Conservation (phyloP, 2,797 vertebrate genomes). For the Danio jaintianensis region DNA sequence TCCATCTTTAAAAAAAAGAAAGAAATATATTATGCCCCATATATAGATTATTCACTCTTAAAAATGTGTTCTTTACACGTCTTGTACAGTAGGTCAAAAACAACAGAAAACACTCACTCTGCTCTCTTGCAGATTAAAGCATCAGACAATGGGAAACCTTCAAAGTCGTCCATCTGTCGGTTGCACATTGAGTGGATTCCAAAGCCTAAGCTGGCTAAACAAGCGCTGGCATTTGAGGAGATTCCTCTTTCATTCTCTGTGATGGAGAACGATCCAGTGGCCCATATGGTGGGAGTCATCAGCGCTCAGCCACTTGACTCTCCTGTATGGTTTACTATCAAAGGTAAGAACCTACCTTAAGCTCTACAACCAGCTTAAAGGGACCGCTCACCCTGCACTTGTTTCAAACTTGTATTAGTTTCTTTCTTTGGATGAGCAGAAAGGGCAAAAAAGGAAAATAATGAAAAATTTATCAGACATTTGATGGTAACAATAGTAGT, state of each 20-base stretch:
- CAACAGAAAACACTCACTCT: constrained; percentile 9
- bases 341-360: constrained; percentile 70
- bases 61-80: neutral
- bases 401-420: neutral
- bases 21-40: neutral
- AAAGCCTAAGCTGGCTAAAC: constrained; percentile 76
- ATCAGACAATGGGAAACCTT: constrained; percentile 86
- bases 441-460: neutral
- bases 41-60: neutral
- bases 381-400: neutral
- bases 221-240: constrained; percentile 83
- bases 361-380: constrained; percentile 7
- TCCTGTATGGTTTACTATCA: constrained; percentile 88
- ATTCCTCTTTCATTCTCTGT: constrained; percentile 82
- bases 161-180: constrained; percentile 83
- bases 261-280: constrained; percentile 86
- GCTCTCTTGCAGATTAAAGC: constrained; percentile 81
- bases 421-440: neutral
- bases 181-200: constrained; percentile 89
- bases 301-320: constrained; percentile 78
- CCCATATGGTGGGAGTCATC: constrained; percentile 88
- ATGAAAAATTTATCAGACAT: too few relatives aligned
- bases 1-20: neutral
- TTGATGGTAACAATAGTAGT: too few relatives aligned
- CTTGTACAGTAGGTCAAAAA: neutral